phyloP scores from a whole-genome alignment of 1,140 invertebrate species.

The Drosophila serrata region DNA sequence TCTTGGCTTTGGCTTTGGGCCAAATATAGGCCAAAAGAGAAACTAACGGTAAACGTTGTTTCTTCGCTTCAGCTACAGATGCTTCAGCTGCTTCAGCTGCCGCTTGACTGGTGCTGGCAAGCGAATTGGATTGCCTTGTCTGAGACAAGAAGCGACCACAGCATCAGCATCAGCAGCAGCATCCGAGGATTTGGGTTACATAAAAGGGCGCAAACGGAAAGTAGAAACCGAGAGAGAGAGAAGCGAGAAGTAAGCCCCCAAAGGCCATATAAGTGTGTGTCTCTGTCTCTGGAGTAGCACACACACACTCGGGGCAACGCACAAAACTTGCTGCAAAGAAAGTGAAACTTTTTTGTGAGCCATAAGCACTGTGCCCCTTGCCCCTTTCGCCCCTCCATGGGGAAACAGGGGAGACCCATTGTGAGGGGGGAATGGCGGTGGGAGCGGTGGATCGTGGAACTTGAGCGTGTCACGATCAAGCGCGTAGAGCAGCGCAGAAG shows the following conservation, averaged over 20 bases:
- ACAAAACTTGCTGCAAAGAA: conserved; percentile 82
- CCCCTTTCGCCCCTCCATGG: conserved; percentile 35
- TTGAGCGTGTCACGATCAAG: conserved; percentile 68
- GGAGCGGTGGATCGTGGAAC: conserved; percentile 51
- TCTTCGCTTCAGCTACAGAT: conserved; percentile 6
- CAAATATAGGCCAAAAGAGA: conserved; percentile 85
- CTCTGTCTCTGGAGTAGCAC: conserved; percentile 24
- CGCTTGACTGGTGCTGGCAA: conserved; percentile 12
- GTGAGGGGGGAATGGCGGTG: background rate
- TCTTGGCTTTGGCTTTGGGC: conserved; percentile 20
- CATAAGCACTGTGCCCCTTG: conserved; percentile 19
- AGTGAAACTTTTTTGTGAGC: conserved; percentile 78
- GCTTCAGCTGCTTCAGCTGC: conserved; percentile 4
- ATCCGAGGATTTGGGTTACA: conserved; percentile 78
- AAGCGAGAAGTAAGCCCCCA: conserved; percentile 38
- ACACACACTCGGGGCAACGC: conserved; percentile 34
- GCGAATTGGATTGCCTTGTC: conserved; percentile 33
- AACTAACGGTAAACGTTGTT: conserved; percentile 81
- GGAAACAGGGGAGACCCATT: conserved; percentile 15
- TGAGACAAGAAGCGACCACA: conserved; percentile 41
- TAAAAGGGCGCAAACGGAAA: conserved; percentile 83
- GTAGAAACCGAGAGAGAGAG: conserved; percentile 78
- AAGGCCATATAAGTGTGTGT: conserved; percentile 20
- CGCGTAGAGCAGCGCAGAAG: conserved; percentile 68
- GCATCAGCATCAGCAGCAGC: conserved; percentile 37